These are phyloP conservation scores for Gisinianus flammeolus DNA, from an alignment of 2,888 invertebrate genomes.

Conservation along the genomic window DNA sequence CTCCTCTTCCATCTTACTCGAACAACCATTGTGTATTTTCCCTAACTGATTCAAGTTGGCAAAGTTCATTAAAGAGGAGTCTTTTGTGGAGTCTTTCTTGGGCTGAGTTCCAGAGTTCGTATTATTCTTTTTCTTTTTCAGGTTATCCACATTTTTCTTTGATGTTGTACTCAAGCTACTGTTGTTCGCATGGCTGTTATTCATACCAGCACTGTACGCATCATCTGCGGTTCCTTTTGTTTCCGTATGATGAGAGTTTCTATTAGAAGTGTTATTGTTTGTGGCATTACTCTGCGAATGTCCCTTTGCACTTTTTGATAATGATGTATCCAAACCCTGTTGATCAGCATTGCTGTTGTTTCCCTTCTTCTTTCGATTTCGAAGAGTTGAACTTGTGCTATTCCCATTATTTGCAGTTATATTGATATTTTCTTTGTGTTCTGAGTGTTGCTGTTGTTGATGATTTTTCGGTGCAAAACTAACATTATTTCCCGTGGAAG, in stretches of 20 bases:
- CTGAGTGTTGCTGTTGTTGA: conserved; percentile 6
- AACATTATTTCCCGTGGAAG: conserved; percentile 30
- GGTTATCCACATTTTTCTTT: conserved; percentile 35
- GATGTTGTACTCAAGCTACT: conserved; percentile 12
- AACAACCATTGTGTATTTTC: conserved; percentile 29
- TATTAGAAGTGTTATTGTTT: background rate
- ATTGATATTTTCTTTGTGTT: conserved; percentile 14
- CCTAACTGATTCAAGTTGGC: conserved; percentile 18
- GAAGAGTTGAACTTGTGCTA: conserved; percentile 44
- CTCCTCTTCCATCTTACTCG: conserved; percentile 63
- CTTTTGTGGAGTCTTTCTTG: conserved; percentile 25
- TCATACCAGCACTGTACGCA: background rate
- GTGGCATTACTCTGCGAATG: conserved; percentile 28
- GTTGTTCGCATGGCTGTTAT: conserved; percentile 11
- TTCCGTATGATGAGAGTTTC: background rate
- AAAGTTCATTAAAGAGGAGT: conserved; percentile 22
- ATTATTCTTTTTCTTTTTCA: conserved; percentile 45
- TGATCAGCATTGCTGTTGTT: conserved; percentile 15
- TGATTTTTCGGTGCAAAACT: conserved; percentile 22
- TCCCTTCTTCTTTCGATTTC: conserved; percentile 49
- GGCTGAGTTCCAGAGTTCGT: background rate
- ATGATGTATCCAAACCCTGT: conserved; percentile 25
- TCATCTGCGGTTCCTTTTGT: background rate
- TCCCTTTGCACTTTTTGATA: conserved; percentile 12
- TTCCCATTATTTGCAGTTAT: conserved; percentile 15